Evolutionary conservation across 2,797 vertebrate genomes (phyloP).

Genomic region (Phylloscopus collybita): DNA sequence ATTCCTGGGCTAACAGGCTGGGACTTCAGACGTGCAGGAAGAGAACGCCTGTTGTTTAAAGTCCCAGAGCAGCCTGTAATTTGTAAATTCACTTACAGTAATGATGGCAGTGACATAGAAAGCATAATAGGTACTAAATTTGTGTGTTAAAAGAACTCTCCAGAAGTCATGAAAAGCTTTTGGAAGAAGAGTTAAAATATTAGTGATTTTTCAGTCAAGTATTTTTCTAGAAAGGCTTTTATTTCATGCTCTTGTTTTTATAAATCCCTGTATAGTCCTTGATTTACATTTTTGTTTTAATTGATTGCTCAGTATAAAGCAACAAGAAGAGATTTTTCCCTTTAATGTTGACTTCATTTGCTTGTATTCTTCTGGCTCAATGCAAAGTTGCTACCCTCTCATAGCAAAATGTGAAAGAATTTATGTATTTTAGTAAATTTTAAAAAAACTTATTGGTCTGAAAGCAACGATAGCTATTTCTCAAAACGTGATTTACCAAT

Average conservation of each 20-base stretch:
- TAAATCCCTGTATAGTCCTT: background rate
- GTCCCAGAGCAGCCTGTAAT: background rate
- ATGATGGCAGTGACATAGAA: background rate
- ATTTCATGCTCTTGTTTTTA: background rate
- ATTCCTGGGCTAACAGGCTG: background rate
- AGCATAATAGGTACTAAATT: background rate
- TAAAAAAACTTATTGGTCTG: background rate
- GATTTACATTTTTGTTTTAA: background rate
- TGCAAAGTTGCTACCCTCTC: background rate
- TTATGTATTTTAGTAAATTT: constrained; percentile 2
- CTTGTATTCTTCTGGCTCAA: background rate
- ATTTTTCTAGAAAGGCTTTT: background rate
- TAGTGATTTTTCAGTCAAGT: background rate
- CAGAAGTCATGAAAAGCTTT: background rate
- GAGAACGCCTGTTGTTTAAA: background rate
- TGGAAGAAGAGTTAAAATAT: background rate
- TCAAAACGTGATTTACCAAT: constrained; percentile 78
- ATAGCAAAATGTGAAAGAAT: background rate
- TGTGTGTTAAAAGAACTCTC: background rate
- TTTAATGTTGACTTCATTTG: background rate
- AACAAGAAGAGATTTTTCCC: background rate
- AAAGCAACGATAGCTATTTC: constrained; percentile 37
- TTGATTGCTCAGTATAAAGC: background rate
- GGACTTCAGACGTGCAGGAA: background rate
- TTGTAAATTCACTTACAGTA: background rate